Base-by-base conservation (phyloP, 2,113 vertebrate species). In the Dendropsophus ebraccatus region DNA sequence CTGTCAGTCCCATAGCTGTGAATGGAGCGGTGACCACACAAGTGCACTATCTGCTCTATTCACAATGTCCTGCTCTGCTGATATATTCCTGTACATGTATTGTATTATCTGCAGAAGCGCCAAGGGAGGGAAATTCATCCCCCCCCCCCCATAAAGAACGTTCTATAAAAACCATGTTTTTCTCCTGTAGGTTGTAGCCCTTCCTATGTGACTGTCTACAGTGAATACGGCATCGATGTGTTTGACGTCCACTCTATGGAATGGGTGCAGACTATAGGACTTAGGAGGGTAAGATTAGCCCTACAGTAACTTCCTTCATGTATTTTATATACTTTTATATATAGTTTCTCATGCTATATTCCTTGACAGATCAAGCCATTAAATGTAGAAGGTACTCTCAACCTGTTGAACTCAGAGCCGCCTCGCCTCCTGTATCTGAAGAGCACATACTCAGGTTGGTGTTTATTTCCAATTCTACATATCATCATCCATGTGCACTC, bases 261-360 rank as follows among this genome's bases (percentile, higher is more conserved):
- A 80, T 99, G 98, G 98, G 96, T 99, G 28, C 98, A 99, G 93
- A 99, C 98, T 78, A 95, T 99, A 89, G 97, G 96, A 75, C 92
- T 99, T 85, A 88, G 96, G 88, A 96, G 94, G 95, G 98, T 97
- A 89, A 89, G 92, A 35, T 0, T 17, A 87, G 88, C 16, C 10
- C 47, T 81, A 41, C 70, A 62, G 49, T 58, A 70, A 76, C 72
- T 3, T 3, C 35, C 21, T n/a, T n/a, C 5, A 23, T 41, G 3
- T 41, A 5, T 41, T 41, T 41, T 41, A 41, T 41, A 41, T 41
- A 41, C 8, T 41, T 41, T 5, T 41, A 41, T 41, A 41, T 5
- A 41, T 41, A 41, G 8, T 41, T n/a, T n/a, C n/a, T n/a, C n/a
- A 41, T 5, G 8, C 41, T 41, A 5, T 41, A 41, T 41, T 83